Base-by-base conservation (phyloP, 2,888 invertebrate genomes). In the Pristionchus maxplancki region DNA sequence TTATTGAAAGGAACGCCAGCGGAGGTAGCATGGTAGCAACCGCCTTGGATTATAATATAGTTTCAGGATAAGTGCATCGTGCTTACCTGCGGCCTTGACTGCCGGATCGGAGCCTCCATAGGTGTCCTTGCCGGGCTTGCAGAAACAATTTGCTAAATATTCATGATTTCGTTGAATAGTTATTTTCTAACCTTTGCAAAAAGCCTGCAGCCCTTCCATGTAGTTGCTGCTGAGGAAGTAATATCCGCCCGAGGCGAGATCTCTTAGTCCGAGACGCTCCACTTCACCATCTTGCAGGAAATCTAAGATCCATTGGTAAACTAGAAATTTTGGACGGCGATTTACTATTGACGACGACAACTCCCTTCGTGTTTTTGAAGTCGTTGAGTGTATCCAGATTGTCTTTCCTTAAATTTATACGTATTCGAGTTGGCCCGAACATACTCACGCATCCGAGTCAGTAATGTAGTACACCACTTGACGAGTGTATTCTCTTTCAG, bases 381-480 rank as follows among this genome's bases (percentile, higher is more conserved):
- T 74, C 44, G n/a, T 40, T 74, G 20, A 74, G 8, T 1, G 6
- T 6, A 13, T 74, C 44, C 74, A 74, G 44, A 13, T 40, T 44
- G 40, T 44, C n/a, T 8, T 74, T 74, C 4, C 74, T 74, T 40
- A 6, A 40, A 24, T 15, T 34, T 11, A 67, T 15, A 15, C 1
- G 13, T 15, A 64, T 64, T 9, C n/a, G 62, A n/a, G n/a, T n/a
- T n/a, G n/a, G n/a, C n/a, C n/a, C n/a, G n/a, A 5, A 28, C 6
- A 6, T 5, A 37, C 71, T 71, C 6, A 74, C 74, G 74, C 44
- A 40, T 74, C 74, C 24, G 74, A 74, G 44, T 74, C 37, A 4
- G 71, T 71, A 11, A 71, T 17, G 37, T 71, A 71, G 71, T 71
- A 71, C 9, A 71, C 37, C 74, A 74, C 74, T 74, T 74, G 74